Evolutionary conservation across 2,888 invertebrate genomes (phyloP), one percentile per base, ranked within the genome.

Genomic region (Acanthococcus lagerstroemiae): DNA sequence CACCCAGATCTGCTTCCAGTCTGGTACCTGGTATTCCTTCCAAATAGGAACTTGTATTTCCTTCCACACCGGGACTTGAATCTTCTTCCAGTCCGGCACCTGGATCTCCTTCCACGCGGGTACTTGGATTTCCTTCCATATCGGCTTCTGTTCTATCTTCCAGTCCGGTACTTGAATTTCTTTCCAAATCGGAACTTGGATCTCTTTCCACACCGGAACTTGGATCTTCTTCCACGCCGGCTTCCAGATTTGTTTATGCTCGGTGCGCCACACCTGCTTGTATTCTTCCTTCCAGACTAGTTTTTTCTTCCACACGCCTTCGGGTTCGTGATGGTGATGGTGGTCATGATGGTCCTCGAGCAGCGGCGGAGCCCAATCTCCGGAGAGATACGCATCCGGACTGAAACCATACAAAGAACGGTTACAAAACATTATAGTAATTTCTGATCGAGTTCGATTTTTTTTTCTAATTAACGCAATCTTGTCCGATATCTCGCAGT

Each of bases 241-340:
- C 76, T 85, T 84, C 86, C 86, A 87, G 55, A 79, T 78, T 65
- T 85, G 79, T 74, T 89, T 88, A 71, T 87, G 87, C 52, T 86
- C 83, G 0, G 82, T 82, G 71, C 85, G 78, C 77, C 78, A 78
- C 9, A 74, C 74, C 72, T 88, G 86, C 71, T 85, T 83, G 87
- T 87, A 88, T 71, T 88, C 88, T 68, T 86, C 85, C 76, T 90
- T 90, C 90, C 90, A 90, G 26, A 82, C 82, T 54, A 90, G 79
- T 76, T 88, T 89, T 76, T 88, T 89, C 75, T 88, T 86, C 87
- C 72, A 72, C 3, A 58, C 37, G 2, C 69, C 69, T 12, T 54
- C 45, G n/a, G 68, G 68, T 61, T 69, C 66, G 27, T 66, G 65
- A 7, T 60, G 65, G 61, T 69, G 66, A 27, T 67, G 55, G 15